phyloP scores from a whole-genome alignment of 2,888 invertebrate species.

The Imbricaverruca yamaguchii region DNA sequence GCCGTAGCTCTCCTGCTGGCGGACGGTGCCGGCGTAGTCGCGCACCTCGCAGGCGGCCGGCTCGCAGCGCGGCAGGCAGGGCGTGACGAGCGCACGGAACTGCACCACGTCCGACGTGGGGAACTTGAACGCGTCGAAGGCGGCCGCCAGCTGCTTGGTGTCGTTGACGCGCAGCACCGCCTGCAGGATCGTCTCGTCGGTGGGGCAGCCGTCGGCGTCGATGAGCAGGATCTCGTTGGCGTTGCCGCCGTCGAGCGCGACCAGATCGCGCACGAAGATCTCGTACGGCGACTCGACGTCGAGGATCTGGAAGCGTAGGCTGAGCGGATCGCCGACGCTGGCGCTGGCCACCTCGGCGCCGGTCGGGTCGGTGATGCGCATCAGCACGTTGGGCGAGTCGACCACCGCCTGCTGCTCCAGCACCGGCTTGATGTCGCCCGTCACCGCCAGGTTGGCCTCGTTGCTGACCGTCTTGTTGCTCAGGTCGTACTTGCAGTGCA shows the following conservation, averaged over 20 bases:
- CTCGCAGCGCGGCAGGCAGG: slow-evolving; percentile 87
- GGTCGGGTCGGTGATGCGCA: slow-evolving; percentile 54
- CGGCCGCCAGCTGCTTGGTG: slow-evolving; percentile 67
- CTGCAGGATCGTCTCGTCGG: slow-evolving; percentile 90
- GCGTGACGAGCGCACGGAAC: slow-evolving; percentile 86
- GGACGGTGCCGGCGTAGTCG: slow-evolving; percentile 72
- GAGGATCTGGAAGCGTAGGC: slow-evolving; percentile 82
- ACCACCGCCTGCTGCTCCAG: slow-evolving; percentile 83
- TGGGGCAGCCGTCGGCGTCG: slow-evolving; percentile 85
- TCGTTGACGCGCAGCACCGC: slow-evolving; percentile 73
- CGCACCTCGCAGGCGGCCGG: slow-evolving; percentile 82
- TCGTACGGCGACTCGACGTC: slow-evolving; percentile 90
- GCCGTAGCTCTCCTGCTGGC: slow-evolving; percentile 75
- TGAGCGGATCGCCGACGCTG: slow-evolving; percentile 86
- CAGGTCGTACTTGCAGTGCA: slow-evolving; percentile 88
- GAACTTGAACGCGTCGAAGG: slow-evolving; percentile 94
- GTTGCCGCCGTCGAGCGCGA: slow-evolving; percentile 89
- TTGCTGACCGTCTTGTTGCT: slow-evolving; percentile 90
- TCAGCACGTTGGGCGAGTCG: slow-evolving; percentile 88
- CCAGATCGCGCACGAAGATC: slow-evolving; percentile 87
- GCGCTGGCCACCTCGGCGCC: slow-evolving; percentile 77
- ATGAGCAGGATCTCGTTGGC: slow-evolving; percentile 86
- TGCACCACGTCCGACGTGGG: slow-evolving; percentile 93
- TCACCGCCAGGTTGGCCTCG: slow-evolving; percentile 66
- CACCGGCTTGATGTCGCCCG: slow-evolving; percentile 76